phyloP scores from a whole-genome alignment of 2,113 vertebrate genomes.

The Solea solea region DNA sequence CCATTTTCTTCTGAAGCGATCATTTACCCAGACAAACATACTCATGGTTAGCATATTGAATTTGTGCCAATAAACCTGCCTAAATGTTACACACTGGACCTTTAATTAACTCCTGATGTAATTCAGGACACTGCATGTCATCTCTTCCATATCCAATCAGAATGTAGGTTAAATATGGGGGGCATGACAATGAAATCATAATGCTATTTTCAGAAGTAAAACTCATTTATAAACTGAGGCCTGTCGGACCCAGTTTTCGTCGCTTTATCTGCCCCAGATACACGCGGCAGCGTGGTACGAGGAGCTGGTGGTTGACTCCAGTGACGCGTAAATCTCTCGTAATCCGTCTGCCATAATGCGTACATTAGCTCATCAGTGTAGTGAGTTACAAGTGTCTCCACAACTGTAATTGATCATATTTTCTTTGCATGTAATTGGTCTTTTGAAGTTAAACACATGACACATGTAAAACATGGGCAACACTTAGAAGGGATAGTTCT shows the following conservation, averaged over 20 bases:
- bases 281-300: slow-evolving; percentile 29
- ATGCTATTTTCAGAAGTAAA: slow-evolving; percentile 71
- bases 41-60: no score
- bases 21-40: no score
- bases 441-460: background rate
- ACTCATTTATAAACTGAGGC: slow-evolving; percentile 63
- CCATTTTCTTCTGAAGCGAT: no score
- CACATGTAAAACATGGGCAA: slow-evolving; percentile 2
- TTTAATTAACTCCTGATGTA: slow-evolving; percentile 51
- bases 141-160: slow-evolving; percentile 41
- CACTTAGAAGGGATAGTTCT: background rate
- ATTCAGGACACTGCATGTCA: slow-evolving; percentile 48
- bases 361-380: background rate
- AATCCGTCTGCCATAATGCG: slow-evolving; percentile 7
- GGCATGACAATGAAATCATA: slow-evolving; percentile 65
- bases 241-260: slow-evolving; percentile 56
- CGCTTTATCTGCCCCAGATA: slow-evolving; percentile 60
- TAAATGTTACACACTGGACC: no score
- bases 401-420: background rate
- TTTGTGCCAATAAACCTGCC: no score
- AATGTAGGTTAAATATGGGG: slow-evolving; percentile 74
- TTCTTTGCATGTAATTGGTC: no score
- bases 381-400: background rate
- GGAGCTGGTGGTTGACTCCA: slow-evolving; percentile 29
- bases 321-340: slow-evolving; percentile 35